Conservation (phyloP, 2,113 vertebrate genomes). For the Cyrtonyx montezumae region DNA sequence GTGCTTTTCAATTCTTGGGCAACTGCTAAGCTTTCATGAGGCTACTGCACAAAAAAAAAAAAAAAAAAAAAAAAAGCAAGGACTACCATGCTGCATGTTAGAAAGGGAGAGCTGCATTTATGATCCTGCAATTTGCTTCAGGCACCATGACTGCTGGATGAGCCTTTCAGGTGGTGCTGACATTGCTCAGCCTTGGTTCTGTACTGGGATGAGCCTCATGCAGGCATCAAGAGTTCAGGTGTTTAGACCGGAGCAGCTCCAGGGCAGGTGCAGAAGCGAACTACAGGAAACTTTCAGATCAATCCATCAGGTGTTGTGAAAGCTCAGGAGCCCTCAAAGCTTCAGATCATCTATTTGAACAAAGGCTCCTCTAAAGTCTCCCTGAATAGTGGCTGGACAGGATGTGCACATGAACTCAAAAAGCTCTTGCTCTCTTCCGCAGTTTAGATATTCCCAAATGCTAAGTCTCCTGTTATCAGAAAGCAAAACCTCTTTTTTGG, state of each 20-base stretch:
- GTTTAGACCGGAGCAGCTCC: background rate
- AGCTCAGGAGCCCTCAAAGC: background rate
- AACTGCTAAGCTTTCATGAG: background rate
- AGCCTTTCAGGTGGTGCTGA: background rate
- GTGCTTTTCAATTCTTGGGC: background rate
- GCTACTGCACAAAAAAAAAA: background rate
- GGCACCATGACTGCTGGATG: background rate
- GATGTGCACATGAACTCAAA: rapidly evolving
- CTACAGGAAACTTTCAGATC: background rate
- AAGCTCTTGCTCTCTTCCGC: rapidly evolving
- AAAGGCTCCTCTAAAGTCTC: background rate
- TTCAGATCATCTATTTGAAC: background rate
- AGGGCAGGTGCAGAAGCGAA: background rate
- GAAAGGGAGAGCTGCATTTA: background rate
- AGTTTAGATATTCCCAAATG: background rate
- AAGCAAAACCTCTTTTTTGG: background rate
- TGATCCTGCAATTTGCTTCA: background rate
- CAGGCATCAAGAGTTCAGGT: background rate
- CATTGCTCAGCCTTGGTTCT: background rate
- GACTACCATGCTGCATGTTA: background rate
- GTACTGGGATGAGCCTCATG: rapidly evolving
- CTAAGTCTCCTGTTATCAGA: background rate
- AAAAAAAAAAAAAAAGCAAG: background rate
- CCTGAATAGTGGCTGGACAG: background rate
- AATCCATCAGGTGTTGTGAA: background rate